Percentiles rank a stretch among this genome's conserved stretches.
Conservation (phyloP, 2,888 invertebrate genomes). For the Epirrhoe tristata region DNA sequence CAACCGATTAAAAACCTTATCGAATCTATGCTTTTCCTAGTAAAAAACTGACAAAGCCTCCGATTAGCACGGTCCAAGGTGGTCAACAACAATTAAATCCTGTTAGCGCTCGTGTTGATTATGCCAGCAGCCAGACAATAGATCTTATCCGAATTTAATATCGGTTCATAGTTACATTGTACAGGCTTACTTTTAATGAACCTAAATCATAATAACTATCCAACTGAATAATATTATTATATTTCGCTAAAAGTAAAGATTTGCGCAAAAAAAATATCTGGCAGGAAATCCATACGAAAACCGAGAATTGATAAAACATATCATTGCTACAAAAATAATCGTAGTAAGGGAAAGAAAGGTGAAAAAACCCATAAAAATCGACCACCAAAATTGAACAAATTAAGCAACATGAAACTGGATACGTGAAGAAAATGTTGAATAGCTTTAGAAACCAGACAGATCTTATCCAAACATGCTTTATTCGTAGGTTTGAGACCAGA, state of each 20-base stretch:
- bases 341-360: no score
- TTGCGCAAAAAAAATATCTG: background rate
- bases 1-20: conserved; percentile 28
- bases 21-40: conserved; percentile 32
- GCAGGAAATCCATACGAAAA: background rate
- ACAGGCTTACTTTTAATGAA: conserved; percentile 14
- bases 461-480: conserved; percentile 52
- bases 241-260: background rate
- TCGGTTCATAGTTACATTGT: conserved; percentile 40
- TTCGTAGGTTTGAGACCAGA: conserved; percentile 38
- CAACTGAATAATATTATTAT: background rate
- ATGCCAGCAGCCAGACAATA: conserved; percentile 40
- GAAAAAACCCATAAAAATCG: no score
- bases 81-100: conserved; percentile 57
- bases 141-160: conserved; percentile 55
- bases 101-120: conserved; percentile 50
- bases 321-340: background rate
- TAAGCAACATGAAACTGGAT: background rate
- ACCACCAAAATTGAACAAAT: background rate
- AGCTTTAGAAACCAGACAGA: conserved; percentile 37
- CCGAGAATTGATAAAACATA: background rate
- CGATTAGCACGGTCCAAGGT: conserved; percentile 48
- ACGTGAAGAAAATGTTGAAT: background rate
- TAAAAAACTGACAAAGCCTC: conserved; percentile 42
- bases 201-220: background rate